Base-by-base conservation (phyloP, 2,797 vertebrate genomes). In the Eptatretus atami region DNA sequence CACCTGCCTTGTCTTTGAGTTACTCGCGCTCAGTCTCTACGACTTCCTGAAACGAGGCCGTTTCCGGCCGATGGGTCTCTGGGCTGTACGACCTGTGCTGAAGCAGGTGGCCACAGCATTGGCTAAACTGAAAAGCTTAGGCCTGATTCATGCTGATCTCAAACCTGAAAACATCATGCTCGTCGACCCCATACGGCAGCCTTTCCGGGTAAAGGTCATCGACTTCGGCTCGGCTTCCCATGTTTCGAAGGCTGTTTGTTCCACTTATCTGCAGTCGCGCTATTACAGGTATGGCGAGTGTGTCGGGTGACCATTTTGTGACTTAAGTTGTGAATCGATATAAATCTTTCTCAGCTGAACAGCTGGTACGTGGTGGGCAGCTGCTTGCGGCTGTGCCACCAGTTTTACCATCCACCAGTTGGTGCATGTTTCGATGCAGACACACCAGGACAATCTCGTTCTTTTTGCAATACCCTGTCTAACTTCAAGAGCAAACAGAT, bases 91-190 rank as follows among this genome's bases (percentile, higher is more conserved):
- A 71, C 90, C 90, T 1, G 84, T 96, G 70, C 78, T 98, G 53
- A 87, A 98, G 75, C 90, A 98, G 75, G 90, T 98, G 68, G 85
- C 81, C 72, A 84, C 87, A 3, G 92, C 92, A 52, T 81, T 98
- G 64, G 92, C 95, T 87, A 98, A 98, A 71, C 75, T 98, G 65
- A 96, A 94, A 76, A 93, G 87, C 72, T 75, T 98, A 61, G 92
- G 92, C 53, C 78, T 98, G 68, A 98, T 98, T 73, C 92, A 98
- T 4, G 92, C 92, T 1, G 92, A 98, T 74, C 81, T 98, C 70
- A 98, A 98, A 71, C 90, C 88, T 1, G 90, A 98, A 71, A 98
- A 98, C 79, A 96, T 98, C 80, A 98, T 98, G 92, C 77, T 98
- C 63, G 92, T 98, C 68, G 92, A 98, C 70, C 92, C 92, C 2